Evolutionary conservation across 2,113 vertebrate species (phyloP).

Genomic region (Podocnemis expansa): DNA sequence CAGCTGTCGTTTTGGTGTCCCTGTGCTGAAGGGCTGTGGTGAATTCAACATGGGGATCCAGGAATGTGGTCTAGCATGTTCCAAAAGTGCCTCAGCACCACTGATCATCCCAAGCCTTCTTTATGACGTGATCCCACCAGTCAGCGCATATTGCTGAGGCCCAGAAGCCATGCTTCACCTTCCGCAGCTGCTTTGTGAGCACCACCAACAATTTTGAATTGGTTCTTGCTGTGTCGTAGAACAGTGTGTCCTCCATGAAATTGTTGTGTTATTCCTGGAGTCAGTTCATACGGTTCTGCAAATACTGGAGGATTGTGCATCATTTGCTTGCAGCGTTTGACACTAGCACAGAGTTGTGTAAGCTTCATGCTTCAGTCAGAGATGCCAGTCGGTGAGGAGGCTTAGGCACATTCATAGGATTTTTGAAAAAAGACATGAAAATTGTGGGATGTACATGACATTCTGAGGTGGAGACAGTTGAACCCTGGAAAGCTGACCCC

Average conservation of each 20-base stretch:
- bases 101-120: too few species aligned
- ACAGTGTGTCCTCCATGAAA: too few species aligned
- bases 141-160: neutral
- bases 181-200: neutral
- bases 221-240: neutral
- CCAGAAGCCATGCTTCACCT: neutral
- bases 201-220: too few species aligned
- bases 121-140: neutral
- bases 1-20: neutral
- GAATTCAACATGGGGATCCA: too few species aligned
- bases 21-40: too few species aligned
- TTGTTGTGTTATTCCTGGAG: neutral
- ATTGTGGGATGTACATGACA: neutral
- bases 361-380: neutral
- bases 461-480: neutral
- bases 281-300: neutral
- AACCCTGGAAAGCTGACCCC: neutral
- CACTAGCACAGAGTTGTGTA: neutral
- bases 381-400: neutral
- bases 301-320: neutral
- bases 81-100: too few species aligned
- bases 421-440: neutral
- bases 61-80: too few species aligned
- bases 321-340: neutral
- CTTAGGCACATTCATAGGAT: neutral